A percentile compares a stretch with the other conserved stretches of the same genome.
These are phyloP conservation scores for Gymnoscelis rufifasciata DNA, from an alignment of 2,888 invertebrate genomes.

Conservation along the genomic window DNA sequence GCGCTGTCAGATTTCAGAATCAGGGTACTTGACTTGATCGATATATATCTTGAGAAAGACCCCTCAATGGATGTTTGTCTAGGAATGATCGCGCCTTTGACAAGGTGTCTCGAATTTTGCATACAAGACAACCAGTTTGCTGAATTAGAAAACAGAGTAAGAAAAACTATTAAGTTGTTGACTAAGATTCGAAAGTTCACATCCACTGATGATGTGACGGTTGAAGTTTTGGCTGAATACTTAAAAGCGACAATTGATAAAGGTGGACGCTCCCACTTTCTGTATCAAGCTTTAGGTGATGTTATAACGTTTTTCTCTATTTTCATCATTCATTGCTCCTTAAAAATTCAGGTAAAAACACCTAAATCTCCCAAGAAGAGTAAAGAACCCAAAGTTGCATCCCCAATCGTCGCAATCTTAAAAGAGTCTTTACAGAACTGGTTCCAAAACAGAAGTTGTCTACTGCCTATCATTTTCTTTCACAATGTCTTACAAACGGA, in stretches of 20 bases:
- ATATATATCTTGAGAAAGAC: constrained; percentile 84
- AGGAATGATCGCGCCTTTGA: constrained; percentile 84
- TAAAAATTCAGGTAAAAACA: constrained; percentile 60
- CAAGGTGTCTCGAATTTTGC: constrained; percentile 83
- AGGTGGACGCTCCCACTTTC: constrained; percentile 80
- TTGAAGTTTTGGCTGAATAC: constrained; percentile 74
- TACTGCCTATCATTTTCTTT: constrained; percentile 82
- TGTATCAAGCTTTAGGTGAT: constrained; percentile 83
- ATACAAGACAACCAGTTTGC: constrained; percentile 83
- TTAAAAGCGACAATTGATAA: constrained; percentile 80
- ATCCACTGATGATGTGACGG: constrained; percentile 74
- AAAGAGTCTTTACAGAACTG: constrained; percentile 77
- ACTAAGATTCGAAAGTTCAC: constrained; percentile 81
- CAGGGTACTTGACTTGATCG: constrained; percentile 86
- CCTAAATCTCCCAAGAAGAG: constrained; percentile 52
- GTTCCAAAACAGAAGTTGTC: constrained; percentile 81
- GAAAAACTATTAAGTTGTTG: constrained; percentile 80
- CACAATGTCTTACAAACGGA: constrained; percentile 81
- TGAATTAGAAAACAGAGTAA: constrained; percentile 82
- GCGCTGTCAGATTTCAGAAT: constrained; percentile 85
- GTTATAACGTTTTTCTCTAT: constrained; percentile 81
- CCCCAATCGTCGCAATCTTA: constrained; percentile 69
- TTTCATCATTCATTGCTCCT: constrained; percentile 81
- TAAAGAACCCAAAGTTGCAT: constrained; percentile 33
- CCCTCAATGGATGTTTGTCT: constrained; percentile 83